These are phyloP conservation scores for Vanacampus margaritifer DNA, from an alignment of 2,113 vertebrate species.

Conservation along the genomic window DNA sequence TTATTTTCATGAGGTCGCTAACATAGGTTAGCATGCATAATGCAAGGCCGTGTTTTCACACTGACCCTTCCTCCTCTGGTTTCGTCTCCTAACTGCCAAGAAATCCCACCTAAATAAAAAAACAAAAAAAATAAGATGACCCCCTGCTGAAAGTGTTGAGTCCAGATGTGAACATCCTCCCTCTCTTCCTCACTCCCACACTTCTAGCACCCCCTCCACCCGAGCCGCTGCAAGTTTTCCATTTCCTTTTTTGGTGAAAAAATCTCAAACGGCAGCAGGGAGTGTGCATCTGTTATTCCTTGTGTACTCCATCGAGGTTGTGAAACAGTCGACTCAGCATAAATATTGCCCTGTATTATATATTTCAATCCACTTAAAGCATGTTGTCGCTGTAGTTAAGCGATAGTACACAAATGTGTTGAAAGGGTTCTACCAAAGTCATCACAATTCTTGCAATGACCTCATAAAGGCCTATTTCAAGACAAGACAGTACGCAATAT, in stretches of 20 bases:
- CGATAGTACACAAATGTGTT: constrained; percentile 6
- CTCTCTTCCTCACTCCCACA: constrained; percentile 57
- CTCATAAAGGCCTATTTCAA: constrained; percentile 31
- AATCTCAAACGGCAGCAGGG: constrained; percentile 76
- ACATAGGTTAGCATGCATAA: too few relatives aligned
- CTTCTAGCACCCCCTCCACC: constrained; percentile 45
- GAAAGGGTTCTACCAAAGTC: not conserved
- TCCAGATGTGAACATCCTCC: constrained; percentile 88
- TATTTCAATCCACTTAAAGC: constrained; percentile 12
- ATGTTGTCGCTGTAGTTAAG: not conserved
- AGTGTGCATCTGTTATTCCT: constrained; percentile 61
- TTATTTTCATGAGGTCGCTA: too few relatives aligned
- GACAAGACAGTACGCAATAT: constrained; percentile 25
- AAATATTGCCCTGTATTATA: constrained; percentile 36
- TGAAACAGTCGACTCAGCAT: constrained; percentile 67
- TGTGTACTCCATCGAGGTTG: constrained; percentile 50
- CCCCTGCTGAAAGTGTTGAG: constrained; percentile 76
- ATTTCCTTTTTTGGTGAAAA: constrained; percentile 99
- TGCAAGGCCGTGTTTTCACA: too few relatives aligned
- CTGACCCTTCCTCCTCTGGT: not conserved
- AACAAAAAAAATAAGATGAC: not conserved
- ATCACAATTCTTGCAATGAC: not conserved
- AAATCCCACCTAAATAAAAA: constrained; percentile 61
- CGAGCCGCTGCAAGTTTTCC: constrained; percentile 76
- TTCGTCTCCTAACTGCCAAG: constrained; percentile 43